phyloP scores from a whole-genome alignment of 2,797 vertebrate species.

The Enteromius afrohamiltoni region DNA sequence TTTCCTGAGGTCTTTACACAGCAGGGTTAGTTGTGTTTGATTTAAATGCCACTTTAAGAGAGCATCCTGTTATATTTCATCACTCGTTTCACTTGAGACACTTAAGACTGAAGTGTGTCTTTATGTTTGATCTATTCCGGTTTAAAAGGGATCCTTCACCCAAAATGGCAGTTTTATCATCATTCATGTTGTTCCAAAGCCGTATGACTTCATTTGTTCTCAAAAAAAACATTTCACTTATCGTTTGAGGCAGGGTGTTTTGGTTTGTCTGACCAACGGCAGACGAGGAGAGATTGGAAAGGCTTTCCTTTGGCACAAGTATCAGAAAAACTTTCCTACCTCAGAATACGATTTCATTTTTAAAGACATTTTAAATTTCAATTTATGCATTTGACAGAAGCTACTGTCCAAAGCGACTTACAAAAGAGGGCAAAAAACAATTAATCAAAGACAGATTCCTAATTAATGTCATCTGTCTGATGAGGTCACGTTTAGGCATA shows the following conservation, averaged over 20 bases:
- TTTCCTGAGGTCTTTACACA: neutral
- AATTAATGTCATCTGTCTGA: neutral
- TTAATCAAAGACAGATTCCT: neutral
- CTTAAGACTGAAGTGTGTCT: neutral
- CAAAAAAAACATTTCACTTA: neutral
- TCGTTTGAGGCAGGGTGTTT: neutral
- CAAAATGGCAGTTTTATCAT: neutral
- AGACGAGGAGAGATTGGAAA: neutral
- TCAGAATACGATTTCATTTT: too few species aligned
- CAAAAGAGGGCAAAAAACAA: neutral
- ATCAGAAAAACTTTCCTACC: neutral
- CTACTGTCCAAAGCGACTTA: neutral
- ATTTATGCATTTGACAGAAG: neutral
- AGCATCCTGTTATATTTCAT: neutral
- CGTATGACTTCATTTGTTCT: neutral
- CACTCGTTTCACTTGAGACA: neutral
- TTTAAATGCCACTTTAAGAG: slow-evolving; percentile 25
- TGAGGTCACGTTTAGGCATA: neutral
- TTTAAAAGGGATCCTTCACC: neutral
- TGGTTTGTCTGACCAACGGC: neutral
- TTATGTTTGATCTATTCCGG: neutral
- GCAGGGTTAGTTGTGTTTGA: slow-evolving; percentile 25
- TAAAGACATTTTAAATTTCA: neutral
- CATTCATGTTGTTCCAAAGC: neutral
- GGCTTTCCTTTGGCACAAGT: neutral